A percentile compares a stretch with the other conserved stretches of the same genome.
phyloP scores from a whole-genome alignment of 2,113 vertebrate genomes.

The Cygnus buccinator region DNA sequence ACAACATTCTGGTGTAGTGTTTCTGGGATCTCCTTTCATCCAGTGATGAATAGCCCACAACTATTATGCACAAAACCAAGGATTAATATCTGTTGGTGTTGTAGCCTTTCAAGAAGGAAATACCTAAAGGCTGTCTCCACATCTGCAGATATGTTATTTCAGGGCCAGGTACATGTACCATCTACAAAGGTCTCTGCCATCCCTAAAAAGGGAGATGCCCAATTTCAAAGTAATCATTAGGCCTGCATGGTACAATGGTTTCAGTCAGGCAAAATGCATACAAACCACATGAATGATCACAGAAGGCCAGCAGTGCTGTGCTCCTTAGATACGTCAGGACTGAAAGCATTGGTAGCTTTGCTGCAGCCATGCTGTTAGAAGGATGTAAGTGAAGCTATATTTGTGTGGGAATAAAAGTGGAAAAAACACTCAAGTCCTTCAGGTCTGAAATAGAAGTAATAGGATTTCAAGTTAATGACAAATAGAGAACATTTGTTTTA shows the following conservation, averaged over 20 bases:
- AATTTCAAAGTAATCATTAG: constrained; percentile 25
- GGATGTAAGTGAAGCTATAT: not conserved
- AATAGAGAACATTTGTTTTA: not conserved
- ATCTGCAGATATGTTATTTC: not conserved
- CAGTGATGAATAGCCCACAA: not conserved
- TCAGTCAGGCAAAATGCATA: not conserved
- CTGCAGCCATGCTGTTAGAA: not conserved
- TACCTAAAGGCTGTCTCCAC: not conserved
- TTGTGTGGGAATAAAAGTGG: not conserved
- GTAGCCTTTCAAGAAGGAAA: not conserved
- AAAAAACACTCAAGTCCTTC: not conserved
- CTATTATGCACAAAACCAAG: not conserved
- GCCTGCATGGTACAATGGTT: not conserved
- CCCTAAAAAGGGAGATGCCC: not conserved
- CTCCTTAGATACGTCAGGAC: not conserved
- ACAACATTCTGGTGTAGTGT: not conserved
- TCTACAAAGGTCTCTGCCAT: not conserved
- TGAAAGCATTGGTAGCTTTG: not conserved
- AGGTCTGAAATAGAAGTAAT: not conserved
- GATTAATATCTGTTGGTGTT: not conserved
- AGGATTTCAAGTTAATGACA: not conserved
- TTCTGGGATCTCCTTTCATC: not conserved
- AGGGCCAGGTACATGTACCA: not conserved
- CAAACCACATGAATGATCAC: not conserved
- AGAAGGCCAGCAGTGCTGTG: not conserved